Percentiles rank a stretch among this genome's conserved stretches.
Evolutionary conservation across 2,888 invertebrate species (phyloP).

Genomic region (Drosophila nigricruria): DNA sequence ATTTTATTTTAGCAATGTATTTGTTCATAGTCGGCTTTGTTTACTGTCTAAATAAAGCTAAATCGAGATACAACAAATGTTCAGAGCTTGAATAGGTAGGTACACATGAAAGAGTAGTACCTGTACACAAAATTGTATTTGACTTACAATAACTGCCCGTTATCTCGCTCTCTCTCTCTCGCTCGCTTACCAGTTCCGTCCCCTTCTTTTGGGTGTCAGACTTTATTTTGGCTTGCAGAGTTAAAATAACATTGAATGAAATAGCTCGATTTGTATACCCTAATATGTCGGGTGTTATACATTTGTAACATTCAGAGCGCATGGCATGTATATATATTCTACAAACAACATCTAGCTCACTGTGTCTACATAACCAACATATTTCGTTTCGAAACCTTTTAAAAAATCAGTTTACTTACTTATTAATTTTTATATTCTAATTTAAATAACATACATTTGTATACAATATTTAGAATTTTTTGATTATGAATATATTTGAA

Average conservation of each 20-base stretch:
- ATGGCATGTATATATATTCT: too few species aligned
- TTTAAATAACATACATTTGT: too few species aligned
- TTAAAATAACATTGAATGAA: constrained; percentile 73
- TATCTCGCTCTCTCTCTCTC: not conserved
- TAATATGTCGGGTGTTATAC: not conserved
- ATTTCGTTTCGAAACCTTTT: not conserved
- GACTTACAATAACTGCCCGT: constrained; percentile 33
- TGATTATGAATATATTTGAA: not conserved
- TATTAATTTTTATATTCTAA: too few species aligned
- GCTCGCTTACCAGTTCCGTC: not conserved
- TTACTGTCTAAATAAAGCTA: constrained; percentile 6
- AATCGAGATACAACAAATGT: constrained; percentile 21
- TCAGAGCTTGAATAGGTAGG: constrained; percentile 14
- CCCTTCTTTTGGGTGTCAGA: constrained; percentile 51
- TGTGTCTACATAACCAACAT: not conserved
- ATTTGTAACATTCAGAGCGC: too few species aligned
- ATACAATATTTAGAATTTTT: too few species aligned
- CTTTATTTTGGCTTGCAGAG: constrained; percentile 67
- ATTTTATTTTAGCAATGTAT: constrained; percentile 4
- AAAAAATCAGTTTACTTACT: not conserved
- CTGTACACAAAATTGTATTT: constrained; percentile 66
- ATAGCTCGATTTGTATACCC: constrained; percentile 47
- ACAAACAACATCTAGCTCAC: not conserved
- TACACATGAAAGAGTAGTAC: constrained; percentile 37
- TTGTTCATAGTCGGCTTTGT: not conserved